Evolutionary conservation across 2,888 invertebrate genomes (phyloP), one percentile per base, ranked within the genome.

Genomic region (Galeopsomyia nigrocyanea): DNA sequence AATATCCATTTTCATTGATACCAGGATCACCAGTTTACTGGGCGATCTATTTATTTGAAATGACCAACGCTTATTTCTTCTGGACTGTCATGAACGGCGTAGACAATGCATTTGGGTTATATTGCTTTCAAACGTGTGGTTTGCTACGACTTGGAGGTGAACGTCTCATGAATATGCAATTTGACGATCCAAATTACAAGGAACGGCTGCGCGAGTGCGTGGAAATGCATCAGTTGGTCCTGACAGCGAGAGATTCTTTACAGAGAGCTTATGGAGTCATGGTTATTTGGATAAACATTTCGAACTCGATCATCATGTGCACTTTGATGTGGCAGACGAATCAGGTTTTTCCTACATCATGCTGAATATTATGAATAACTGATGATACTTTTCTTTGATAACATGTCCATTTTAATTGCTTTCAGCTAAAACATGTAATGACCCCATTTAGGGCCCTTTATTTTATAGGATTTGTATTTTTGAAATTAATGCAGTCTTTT

Each of bases 271-370:
- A 39, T 10, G 39, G 39, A 39, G 70, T 79, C 0, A 69, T 80
- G 13, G 73, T 81, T 6, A n/a, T 81, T 1, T 77, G 77, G 64
- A 77, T 78, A 68, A 63, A 79, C 2, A 26, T 76, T 14, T 77
- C 78, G 0, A 82, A 77, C 53, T 78, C 79, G 5, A 49, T 80
- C 9, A 75, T 78, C 1, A 76, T 81, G 61, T 82, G 81, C 67
- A 71, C 76, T 0, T 47, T 78, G 31, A 73, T 82, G 31, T 82
- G 78, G 50, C 79, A 82, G 64, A 71, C 75, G 49, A 22, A 39
- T 16, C 53, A 22, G 58, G 51, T 21, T 39, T n/a, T 39, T 72
- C 39, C 39, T 10, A 39, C 7, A 39, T 22, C 77, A 78, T 55
- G 46, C 78, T 7, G 10, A 39, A 9, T 26, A 5, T 39, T 10